phyloP scores from a whole-genome alignment of 2,113 vertebrate species.

The Rhizomys pruinosus region DNA sequence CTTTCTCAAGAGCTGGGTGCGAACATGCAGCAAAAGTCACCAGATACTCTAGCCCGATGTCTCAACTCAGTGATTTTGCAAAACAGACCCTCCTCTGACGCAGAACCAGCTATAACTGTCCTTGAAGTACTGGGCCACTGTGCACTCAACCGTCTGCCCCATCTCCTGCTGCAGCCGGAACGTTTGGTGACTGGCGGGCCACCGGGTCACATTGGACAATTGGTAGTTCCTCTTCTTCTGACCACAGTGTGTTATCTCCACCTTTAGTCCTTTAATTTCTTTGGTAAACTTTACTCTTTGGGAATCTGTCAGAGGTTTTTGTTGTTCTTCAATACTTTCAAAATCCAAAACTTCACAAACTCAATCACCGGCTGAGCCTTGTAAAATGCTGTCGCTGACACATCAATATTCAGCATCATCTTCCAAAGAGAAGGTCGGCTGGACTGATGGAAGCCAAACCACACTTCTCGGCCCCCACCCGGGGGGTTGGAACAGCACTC shows the following conservation, averaged over 20 bases:
- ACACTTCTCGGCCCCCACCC: slow-evolving; percentile 97
- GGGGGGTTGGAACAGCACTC: slow-evolving; percentile 98
- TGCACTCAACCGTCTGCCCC: slow-evolving; percentile 99
- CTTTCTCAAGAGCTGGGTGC: no score
- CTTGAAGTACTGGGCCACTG: slow-evolving; percentile 99
- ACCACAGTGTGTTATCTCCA: slow-evolving; percentile 99
- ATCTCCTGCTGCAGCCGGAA: slow-evolving; percentile 99
- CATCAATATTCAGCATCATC: slow-evolving; percentile 99
- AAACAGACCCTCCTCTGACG: no score
- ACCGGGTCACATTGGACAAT: slow-evolving; percentile 98
- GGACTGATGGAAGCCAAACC: slow-evolving; percentile 99
- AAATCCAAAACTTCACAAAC: slow-evolving; percentile 99
- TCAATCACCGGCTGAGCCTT: slow-evolving; percentile 99
- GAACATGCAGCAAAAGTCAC: no score
- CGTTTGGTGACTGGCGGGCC: slow-evolving; percentile 99
- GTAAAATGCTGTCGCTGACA: slow-evolving; percentile 98
- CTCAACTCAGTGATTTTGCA: no score
- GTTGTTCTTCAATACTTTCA: slow-evolving; percentile 99
- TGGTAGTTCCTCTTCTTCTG: slow-evolving; percentile 99
- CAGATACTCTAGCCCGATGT: no score
- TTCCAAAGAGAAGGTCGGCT: slow-evolving; percentile 99
- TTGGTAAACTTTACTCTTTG: slow-evolving; percentile 99
- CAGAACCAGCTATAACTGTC: slow-evolving; percentile 98
- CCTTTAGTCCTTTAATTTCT: slow-evolving; percentile 99
- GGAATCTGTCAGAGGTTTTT: slow-evolving; percentile 99